phyloP scores from a whole-genome alignment of 2,797 vertebrate genomes.

The Harpagifer antarcticus region DNA sequence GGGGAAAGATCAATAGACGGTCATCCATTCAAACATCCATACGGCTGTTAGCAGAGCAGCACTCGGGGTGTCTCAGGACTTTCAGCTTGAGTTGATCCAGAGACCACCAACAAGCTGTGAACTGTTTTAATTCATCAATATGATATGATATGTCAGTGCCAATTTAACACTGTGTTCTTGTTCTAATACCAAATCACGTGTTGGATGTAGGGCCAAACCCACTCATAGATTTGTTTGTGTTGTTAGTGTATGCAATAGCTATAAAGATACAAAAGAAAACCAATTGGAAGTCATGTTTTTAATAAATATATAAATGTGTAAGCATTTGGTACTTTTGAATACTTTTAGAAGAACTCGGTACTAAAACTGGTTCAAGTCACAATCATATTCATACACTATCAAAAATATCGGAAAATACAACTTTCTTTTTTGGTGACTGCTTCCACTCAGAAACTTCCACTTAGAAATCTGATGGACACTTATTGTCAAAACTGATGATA shows the following conservation, averaged over 20 bases:
- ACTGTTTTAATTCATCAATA: background rate
- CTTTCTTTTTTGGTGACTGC: too few species aligned
- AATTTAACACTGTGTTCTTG: background rate
- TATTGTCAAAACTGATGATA: too few species aligned
- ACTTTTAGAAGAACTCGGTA: too few species aligned
- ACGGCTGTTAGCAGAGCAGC: conserved; percentile 14
- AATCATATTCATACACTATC: too few species aligned
- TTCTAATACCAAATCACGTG: background rate
- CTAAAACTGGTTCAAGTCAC: too few species aligned
- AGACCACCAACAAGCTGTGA: conserved; percentile 4
- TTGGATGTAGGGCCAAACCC: background rate
- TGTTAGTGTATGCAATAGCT: background rate
- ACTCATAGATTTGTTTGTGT: background rate
- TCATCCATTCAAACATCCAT: conserved; percentile 20
- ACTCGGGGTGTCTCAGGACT: background rate
- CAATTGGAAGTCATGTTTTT: background rate
- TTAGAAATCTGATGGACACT: too few species aligned
- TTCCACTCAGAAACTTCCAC: too few species aligned
- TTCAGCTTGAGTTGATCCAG: conserved; percentile 23
- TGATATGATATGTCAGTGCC: background rate
- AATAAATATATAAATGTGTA: background rate
- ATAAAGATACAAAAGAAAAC: background rate
- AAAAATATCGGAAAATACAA: too few species aligned
- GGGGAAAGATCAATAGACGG: conserved; percentile 44
- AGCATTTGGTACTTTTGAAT: too few species aligned